Base-by-base conservation (phyloP, 2,797 vertebrate genomes). In the Chromobotia macracanthus region DNA sequence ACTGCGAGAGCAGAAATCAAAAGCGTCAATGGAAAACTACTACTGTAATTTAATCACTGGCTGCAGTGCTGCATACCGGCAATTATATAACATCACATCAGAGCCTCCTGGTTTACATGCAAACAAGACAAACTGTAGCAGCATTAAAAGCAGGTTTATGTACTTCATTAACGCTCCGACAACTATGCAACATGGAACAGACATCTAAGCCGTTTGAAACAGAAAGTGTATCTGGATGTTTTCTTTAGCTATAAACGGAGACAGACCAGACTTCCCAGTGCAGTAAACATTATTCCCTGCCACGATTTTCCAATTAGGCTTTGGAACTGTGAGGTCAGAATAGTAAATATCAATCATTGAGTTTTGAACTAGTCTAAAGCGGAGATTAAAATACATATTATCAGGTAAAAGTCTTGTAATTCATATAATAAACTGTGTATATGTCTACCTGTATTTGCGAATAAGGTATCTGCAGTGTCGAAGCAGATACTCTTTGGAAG, bases 381-480 rank as follows among this genome's bases (percentile, higher is more conserved):
- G n/a, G n/a, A n/a, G n/a, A 38, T n/a, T 1, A 1, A 35, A 46
- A 38, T 13, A 25, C 5, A 23, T 44, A 58, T 15, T 50, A 11
- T 12, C 16, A 13, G 28, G 15, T n/a, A 2, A 25, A 31, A 71
- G 8, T 58, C 10, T 58, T 55, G 53, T 55, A 6, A n/a, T 53
- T 19, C 11, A 13, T 25, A n/a, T 12, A 31, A 19, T 19, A 1
- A 35, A 3, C 1, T 55, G 58, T 3, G 38, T 21, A 18, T 13
- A 5, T 48, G 46, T 31, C 6, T 92, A 98, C 98, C 97, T 99
- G 95, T 99, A 97, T 85, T 98, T 99, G 87, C 98, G 93, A 89
- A 99, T 98, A 86, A 99, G 96, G 91, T 99, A 99, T 94, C 95
- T 96, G 94, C 97, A 99, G 87, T 99, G 97, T 80, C 98, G 94